Base-by-base conservation (phyloP, 1,140 invertebrate species). In the Anadara kagoshimensis region DNA sequence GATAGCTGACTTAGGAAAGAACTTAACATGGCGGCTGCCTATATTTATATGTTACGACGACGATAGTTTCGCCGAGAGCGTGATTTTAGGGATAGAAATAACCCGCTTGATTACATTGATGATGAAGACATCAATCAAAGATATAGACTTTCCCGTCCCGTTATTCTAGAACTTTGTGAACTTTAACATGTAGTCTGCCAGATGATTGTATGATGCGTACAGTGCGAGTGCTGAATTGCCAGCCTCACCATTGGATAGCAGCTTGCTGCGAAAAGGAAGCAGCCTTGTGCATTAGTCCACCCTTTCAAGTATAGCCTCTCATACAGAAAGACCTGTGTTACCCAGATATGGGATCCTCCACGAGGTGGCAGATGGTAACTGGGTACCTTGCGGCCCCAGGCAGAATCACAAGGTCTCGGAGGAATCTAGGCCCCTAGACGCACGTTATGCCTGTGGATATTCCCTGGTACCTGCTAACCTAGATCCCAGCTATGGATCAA, bases 21-120 rank as follows among this genome's bases (percentile, higher is more conserved):
- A n/a, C n/a, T 59, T 14, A 57, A 57, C 56, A 57, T 57, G 56
- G 56, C 56, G 4, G 56, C 56, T 7, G 56, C 20, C 18, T 57
- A 57, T 57, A 22, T 57, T 57, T n/a, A 20, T 20, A 61, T 16
- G 18, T 36, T 24, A 61, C 16, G 36, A 14, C 16, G 43, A 20
- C 59, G 45, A 20, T 20, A 22, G 5, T n/a, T 62, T 20, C 16
- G 41, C 11, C 14, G 59, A 45, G 29, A 62, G 10, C 22, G 59
- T 29, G 41, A 45, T 20, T 45, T 62, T 20, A 61, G 58, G 36
- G 58, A 61, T 16, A 36, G 29, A 16, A 41, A 36, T 4, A 61
- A 61, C 24, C 58, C 58, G 16, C 24, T 61, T 18, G 58, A 61
- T 20, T 41, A 61, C 41, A 16, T 41, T 1, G 36, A 61, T 43